Percentiles rank a stretch among this genome's conserved stretches.
Conservation (phyloP, 92 coral and sea anemone species). For the Zoanthus sansibaricus region DNA sequence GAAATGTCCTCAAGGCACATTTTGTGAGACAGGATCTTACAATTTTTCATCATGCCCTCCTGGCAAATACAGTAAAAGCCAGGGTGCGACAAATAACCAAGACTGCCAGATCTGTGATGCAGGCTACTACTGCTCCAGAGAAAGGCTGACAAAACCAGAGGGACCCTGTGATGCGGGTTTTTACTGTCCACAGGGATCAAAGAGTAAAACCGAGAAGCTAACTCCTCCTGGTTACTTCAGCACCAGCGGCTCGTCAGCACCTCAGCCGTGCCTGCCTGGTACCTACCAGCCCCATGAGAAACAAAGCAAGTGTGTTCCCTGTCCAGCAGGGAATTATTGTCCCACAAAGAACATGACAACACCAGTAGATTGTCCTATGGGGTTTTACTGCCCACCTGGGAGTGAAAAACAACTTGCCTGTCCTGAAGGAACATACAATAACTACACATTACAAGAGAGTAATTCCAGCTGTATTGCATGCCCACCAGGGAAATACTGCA, state of each 20-base stretch:
- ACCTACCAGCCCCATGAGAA: conserved; percentile 85
- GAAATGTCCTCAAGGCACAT: conserved; percentile 94
- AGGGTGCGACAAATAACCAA: conserved; percentile 96
- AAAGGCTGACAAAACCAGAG: conserved; percentile 85
- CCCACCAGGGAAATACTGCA: conserved; percentile 86
- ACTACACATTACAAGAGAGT: conserved; percentile 75
- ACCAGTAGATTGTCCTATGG: conserved; percentile 68
- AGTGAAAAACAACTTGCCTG: conserved; percentile 91
- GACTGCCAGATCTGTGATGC: conserved; percentile 91
- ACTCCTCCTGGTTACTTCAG: conserved; percentile 92
- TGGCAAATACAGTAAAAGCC: conserved; percentile 94
- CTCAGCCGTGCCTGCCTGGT: conserved; percentile 95
- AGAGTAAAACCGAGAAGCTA: conserved; percentile 75
- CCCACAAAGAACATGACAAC: conserved; percentile 88
- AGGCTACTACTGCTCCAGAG: conserved; percentile 90
- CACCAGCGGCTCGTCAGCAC: conserved; percentile 85
- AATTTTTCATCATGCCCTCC: conserved; percentile 89
- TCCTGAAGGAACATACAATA: conserved; percentile 92
- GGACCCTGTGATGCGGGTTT: conserved; percentile 95
- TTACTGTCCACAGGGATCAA: conserved; percentile 90
- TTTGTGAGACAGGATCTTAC: conserved; percentile 90
- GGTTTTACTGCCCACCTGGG: conserved; percentile 94
- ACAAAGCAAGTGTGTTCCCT: conserved; percentile 82
- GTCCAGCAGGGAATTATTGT: conserved; percentile 87
- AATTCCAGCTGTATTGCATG: conserved; percentile 90